Evolutionary conservation across 2,797 vertebrate genomes (phyloP), one percentile per base, ranked within the genome.

Genomic region (Toxotes lorentzi): DNA sequence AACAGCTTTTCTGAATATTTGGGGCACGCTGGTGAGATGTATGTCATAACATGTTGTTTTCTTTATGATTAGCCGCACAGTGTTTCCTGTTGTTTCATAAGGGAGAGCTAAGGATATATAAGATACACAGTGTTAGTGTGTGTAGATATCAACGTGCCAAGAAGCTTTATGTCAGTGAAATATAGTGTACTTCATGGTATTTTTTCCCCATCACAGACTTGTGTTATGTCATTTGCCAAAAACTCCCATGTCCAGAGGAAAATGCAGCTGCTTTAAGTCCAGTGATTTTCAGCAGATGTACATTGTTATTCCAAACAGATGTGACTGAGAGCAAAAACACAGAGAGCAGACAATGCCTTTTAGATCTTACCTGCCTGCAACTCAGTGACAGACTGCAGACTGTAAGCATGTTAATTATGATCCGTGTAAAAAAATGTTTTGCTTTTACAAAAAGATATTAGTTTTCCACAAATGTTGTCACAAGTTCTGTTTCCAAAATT

Each of bases 301-400:
- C 78, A 87, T 93, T 92, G 92, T 94, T 91, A 95, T 93, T 90
- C 93, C 93, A 92, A 95, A 95, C 95, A 95, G 93, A 95, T 95
- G 93, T 94, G 94, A 86, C 91, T 94, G 93, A 93, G 94, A 95
- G 92, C 92, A 81, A 75, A 85, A 84, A 79, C 73, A 86, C 32
- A 62, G 72, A 81, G 57, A 81, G 67, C 60, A 76, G 48, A 82
- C 73, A 83, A 54, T 59, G 48, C 67, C 69, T 78, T 91, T 89
- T 77, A 79, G 73, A 83, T 87, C 83, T 73, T 74, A 87, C 76
- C 81, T 88, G 77, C 78, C 74, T 79, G 70, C 38, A 68, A 47
- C 64, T 78, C 70, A 77, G 54, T 66, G 67, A 76, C 78, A 91
- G 73, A 73, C 68, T 83, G 80, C 65, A 77, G 77, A 74, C 63